Evolutionary conservation across 2,888 invertebrate species (phyloP).

Genomic region (Epiblema foenella): DNA sequence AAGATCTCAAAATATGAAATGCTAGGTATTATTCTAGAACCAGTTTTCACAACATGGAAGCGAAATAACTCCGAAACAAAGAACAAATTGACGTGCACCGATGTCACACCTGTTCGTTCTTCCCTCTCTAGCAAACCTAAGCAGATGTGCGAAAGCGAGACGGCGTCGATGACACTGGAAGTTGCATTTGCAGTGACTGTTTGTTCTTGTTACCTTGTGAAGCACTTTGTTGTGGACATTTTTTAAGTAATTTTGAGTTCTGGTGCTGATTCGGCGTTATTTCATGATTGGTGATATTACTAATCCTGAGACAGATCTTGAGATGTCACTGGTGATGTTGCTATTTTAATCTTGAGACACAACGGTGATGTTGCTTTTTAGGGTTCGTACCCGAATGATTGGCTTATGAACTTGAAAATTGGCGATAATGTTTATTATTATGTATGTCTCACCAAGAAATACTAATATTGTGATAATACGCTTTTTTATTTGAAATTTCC

Average conservation of each 20-base stretch:
- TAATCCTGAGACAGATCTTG: neutral
- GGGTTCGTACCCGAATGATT: too few relatives aligned
- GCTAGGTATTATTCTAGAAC: slow-evolving; percentile 18
- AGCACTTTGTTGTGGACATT: slow-evolving; percentile 27
- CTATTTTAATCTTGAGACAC: too few relatives aligned
- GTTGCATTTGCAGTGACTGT: slow-evolving; percentile 33
- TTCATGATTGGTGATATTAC: neutral
- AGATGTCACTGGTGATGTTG: too few relatives aligned
- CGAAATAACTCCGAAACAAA: slow-evolving; percentile 46
- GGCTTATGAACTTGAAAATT: too few relatives aligned
- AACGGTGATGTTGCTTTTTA: too few relatives aligned
- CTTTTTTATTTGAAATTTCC: too few relatives aligned
- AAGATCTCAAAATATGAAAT: neutral
- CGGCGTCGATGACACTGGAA: slow-evolving; percentile 24
- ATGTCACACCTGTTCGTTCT: slow-evolving; percentile 21
- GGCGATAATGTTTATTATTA: too few relatives aligned
- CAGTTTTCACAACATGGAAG: slow-evolving; percentile 21
- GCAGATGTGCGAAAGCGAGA: neutral
- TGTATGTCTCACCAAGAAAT: too few relatives aligned
- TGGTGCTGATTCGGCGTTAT: neutral
- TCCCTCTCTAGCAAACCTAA: slow-evolving; percentile 14
- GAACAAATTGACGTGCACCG: slow-evolving; percentile 47
- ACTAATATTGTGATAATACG: too few relatives aligned
- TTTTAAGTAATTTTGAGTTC: slow-evolving; percentile 10
- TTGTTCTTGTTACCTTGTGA: slow-evolving; percentile 23